phyloP scores from a whole-genome alignment of 2,113 vertebrate genomes.

The Lagopus leucura region DNA sequence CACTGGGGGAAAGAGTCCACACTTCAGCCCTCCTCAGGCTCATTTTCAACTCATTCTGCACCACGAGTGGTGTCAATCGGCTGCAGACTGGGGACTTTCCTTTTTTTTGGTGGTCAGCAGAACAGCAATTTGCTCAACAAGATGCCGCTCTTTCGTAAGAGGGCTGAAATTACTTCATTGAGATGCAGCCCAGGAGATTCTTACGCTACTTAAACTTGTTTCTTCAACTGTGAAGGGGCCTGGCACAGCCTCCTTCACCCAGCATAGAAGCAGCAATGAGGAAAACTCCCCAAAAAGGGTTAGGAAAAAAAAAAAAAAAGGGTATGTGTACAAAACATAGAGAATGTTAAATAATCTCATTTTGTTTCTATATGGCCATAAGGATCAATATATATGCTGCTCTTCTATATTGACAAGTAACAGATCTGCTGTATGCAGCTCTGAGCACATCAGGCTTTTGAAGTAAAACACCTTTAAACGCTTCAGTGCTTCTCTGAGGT shows the following conservation, averaged over 20 bases:
- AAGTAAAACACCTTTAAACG: neutral
- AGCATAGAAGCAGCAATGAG: neutral
- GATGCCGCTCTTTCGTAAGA: neutral
- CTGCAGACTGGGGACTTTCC: neutral
- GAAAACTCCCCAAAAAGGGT: neutral
- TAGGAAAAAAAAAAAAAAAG: neutral
- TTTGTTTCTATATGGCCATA: neutral
- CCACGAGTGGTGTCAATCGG: neutral
- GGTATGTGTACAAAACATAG: neutral
- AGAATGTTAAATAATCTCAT: neutral
- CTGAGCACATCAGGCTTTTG: neutral
- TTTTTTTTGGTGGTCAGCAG: neutral
- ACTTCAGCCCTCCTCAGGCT: neutral
- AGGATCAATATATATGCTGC: neutral
- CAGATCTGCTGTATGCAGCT: neutral
- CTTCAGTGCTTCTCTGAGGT: fast-evolving
- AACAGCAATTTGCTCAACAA: neutral
- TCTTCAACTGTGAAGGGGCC: neutral
- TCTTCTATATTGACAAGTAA: neutral
- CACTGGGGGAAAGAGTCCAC: neutral
- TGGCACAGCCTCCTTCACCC: neutral
- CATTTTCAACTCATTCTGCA: neutral
- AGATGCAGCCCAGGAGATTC: conserved; percentile 6
- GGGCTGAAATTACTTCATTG: neutral
- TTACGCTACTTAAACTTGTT: neutral